These are phyloP conservation scores for Cryptophagus acutangulus DNA, from an alignment of 2,888 invertebrate species.

Conservation along the genomic window DNA sequence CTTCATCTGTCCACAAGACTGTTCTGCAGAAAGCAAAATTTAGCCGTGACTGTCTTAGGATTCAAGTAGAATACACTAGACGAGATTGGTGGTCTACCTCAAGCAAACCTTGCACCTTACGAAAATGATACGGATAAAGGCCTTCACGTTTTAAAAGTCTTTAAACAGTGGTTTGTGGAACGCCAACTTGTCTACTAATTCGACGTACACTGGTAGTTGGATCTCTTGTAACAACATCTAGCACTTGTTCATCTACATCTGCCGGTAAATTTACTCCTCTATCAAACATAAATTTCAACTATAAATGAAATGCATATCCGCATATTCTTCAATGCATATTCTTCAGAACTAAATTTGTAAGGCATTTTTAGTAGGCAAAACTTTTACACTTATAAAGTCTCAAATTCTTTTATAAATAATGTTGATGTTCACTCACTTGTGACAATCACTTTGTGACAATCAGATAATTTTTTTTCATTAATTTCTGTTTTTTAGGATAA, in stretches of 20 bases:
- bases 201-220: too few relatives aligned
- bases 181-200: constrained; percentile 4
- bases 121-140: constrained; percentile 12
- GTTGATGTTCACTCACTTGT: too few relatives aligned
- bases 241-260: constrained; percentile 5
- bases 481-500: too few relatives aligned
- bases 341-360: too few relatives aligned
- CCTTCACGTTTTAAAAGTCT: constrained; percentile 14
- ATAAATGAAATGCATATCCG: too few relatives aligned
- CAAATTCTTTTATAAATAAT: too few relatives aligned
- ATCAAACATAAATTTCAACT: too few relatives aligned
- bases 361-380: too few relatives aligned
- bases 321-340: too few relatives aligned
- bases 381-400: too few relatives aligned
- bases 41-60: constrained; percentile 12
- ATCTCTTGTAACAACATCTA: not conserved
- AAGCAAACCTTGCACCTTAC: constrained; percentile 3
- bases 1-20: constrained; percentile 10
- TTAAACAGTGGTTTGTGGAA: constrained; percentile 11
- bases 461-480: too few relatives aligned
- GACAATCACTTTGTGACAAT: too few relatives aligned
- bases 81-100: not conserved
- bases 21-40: constrained; percentile 12
- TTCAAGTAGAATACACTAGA: constrained; percentile 11
- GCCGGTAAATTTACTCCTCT: constrained; percentile 5